Percentiles rank a stretch among this genome's conserved stretches.
These are phyloP conservation scores for Acholoe squamosa DNA, from an alignment of 2,888 invertebrate species.

Conservation along the genomic window DNA sequence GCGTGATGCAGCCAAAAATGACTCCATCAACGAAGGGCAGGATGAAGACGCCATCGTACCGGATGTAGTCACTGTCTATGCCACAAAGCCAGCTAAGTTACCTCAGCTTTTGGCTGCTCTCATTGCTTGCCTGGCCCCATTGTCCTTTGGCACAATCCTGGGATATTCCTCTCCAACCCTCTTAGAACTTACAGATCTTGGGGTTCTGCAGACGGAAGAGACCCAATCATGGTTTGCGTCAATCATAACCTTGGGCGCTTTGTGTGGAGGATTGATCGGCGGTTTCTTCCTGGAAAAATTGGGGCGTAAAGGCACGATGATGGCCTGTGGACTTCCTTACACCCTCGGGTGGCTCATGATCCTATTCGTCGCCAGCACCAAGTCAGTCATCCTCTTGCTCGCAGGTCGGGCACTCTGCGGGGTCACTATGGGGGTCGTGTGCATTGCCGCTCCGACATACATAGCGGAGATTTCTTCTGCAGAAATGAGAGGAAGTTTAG, in stretches of 20 bases:
- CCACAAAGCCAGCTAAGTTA: not conserved
- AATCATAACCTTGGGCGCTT: constrained; percentile 31
- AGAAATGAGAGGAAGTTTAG: constrained; percentile 25
- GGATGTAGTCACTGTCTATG: not conserved
- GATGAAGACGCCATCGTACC: not conserved
- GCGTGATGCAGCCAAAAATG: not conserved
- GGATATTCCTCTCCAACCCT: constrained; percentile 59
- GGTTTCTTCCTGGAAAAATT: constrained; percentile 19
- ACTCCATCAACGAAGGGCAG: not conserved
- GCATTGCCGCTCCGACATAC: constrained; percentile 59
- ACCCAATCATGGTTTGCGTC: constrained; percentile 50
- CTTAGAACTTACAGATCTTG: not conserved
- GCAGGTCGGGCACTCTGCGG: constrained; percentile 25
- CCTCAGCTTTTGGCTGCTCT: constrained; percentile 22
- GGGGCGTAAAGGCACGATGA: constrained; percentile 54
- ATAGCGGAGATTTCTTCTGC: constrained; percentile 46
- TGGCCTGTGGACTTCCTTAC: constrained; percentile 35
- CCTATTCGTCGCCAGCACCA: not conserved
- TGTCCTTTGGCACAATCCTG: constrained; percentile 26
- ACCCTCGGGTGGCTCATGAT: constrained; percentile 58
- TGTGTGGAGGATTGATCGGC: constrained; percentile 47
- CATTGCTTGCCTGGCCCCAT: constrained; percentile 12
- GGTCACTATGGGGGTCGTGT: constrained; percentile 36
- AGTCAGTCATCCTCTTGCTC: not conserved
- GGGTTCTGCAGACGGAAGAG: not conserved